Evolutionary conservation across 1,140 invertebrate species (phyloP).

Genomic region (Hesperophylax magnus): DNA sequence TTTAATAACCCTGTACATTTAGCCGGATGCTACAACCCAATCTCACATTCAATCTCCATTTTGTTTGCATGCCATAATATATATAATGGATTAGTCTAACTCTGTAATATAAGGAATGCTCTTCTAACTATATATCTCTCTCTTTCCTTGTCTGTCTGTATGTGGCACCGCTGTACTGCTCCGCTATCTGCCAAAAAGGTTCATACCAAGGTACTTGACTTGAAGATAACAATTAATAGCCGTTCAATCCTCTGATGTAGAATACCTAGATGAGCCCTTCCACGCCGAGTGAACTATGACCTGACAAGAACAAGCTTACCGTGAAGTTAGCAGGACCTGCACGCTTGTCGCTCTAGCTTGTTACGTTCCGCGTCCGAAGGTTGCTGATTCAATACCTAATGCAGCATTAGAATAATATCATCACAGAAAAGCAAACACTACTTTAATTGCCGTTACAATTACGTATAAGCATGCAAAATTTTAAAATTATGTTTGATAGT

Average conservation of each 20-base stretch:
- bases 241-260: background rate
- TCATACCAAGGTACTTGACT: conserved; percentile 58
- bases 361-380: too few relatives aligned
- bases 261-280: too few relatives aligned
- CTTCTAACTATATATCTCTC: conserved; percentile 57
- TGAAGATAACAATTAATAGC: conserved; percentile 51
- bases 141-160: conserved; percentile 59
- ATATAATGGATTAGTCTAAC: conserved; percentile 15
- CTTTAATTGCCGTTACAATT: too few relatives aligned
- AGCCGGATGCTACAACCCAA: background rate
- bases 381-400: too few relatives aligned
- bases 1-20: background rate
- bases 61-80: conserved; percentile 47
- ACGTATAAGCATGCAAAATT: too few relatives aligned
- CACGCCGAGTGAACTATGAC: too few relatives aligned
- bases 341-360: too few relatives aligned
- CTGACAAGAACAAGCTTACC: too few relatives aligned
- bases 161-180: conserved; percentile 58
- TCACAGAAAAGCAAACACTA: too few relatives aligned
- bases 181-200: conserved; percentile 59
- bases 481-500: too few relatives aligned
- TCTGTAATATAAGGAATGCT: conserved; percentile 56
- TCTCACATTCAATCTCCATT: conserved; percentile 16
- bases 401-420: too few relatives aligned
- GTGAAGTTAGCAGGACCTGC: too few relatives aligned